Conservation (phyloP, 2,113 vertebrate species). For the Rhinoptilus africanus region DNA sequence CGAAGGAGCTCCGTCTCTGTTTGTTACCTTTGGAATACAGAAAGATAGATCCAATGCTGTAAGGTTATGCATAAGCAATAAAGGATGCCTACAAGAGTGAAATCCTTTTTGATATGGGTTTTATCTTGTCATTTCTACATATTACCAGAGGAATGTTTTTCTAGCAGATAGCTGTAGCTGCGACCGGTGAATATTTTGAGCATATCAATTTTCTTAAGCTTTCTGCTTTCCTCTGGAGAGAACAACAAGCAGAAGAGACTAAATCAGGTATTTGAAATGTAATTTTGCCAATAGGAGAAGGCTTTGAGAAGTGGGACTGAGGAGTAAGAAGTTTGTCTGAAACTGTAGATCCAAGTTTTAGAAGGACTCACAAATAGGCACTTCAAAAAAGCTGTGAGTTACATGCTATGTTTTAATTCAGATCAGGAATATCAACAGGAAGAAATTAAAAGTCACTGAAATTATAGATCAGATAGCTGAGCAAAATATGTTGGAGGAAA, state of each 20-base stretch:
- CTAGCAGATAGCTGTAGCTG: background rate
- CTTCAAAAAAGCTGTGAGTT: background rate
- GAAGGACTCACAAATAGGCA: background rate
- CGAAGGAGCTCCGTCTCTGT: background rate
- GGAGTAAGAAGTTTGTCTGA: background rate
- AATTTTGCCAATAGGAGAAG: background rate
- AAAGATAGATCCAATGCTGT: background rate
- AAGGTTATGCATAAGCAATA: background rate
- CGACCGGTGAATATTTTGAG: background rate
- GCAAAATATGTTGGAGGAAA: background rate
- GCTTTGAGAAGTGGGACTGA: background rate
- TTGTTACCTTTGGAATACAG: background rate
- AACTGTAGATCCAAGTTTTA: background rate
- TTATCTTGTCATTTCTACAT: background rate
- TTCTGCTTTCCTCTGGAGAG: background rate
- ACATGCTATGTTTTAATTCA: background rate
- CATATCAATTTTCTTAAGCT: background rate
- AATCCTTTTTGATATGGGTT: background rate
- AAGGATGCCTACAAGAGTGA: background rate
- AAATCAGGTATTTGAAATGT: background rate
- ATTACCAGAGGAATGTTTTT: background rate
- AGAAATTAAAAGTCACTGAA: background rate
- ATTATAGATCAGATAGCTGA: background rate
- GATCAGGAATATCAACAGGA: background rate
- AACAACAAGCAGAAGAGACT: background rate